phyloP scores from a whole-genome alignment of 2,888 invertebrate species.

The Pegoplata infirma region DNA sequence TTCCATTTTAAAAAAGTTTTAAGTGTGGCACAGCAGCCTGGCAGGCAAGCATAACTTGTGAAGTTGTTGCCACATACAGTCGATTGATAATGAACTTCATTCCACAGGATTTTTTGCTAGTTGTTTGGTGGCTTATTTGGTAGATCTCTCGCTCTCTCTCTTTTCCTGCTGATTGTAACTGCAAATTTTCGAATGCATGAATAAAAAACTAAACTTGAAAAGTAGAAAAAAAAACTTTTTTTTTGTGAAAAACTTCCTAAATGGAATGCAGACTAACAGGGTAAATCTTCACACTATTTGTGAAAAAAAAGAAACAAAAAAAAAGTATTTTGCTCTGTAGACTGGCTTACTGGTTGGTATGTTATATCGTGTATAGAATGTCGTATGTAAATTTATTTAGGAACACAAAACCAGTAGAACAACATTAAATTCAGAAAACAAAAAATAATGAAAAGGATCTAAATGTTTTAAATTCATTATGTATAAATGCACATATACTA shows the following conservation, averaged over 20 bases:
- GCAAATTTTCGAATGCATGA: slow-evolving; percentile 39
- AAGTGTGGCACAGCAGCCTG: slow-evolving; percentile 45
- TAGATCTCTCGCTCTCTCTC: neutral
- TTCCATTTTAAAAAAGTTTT: slow-evolving; percentile 30
- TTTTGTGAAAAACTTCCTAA: slow-evolving; percentile 15
- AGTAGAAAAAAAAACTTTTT: neutral
- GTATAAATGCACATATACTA: neutral
- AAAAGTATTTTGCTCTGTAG: slow-evolving; percentile 4
- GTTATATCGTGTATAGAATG: slow-evolving; percentile 37
- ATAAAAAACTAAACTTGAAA: slow-evolving; percentile 26
- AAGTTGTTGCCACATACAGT: slow-evolving; percentile 21
- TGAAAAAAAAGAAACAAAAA: slow-evolving; percentile 13
- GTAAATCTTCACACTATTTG: slow-evolving; percentile 61
- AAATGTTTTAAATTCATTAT: slow-evolving; percentile 33
- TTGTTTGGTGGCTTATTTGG: slow-evolving; percentile 15
- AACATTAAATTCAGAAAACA: slow-evolving; percentile 31
- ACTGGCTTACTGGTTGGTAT: slow-evolving; percentile 14
- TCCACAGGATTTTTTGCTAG: slow-evolving; percentile 43
- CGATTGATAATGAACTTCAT: slow-evolving; percentile 55
- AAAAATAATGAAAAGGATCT: slow-evolving; percentile 37
- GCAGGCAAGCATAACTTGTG: slow-evolving; percentile 17
- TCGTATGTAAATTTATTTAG: slow-evolving; percentile 57
- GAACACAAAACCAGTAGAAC: slow-evolving; percentile 57
- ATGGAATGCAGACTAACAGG: slow-evolving; percentile 61
- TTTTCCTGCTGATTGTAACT: slow-evolving; percentile 44